phyloP scores from a whole-genome alignment of 2,888 invertebrate genomes.

The Cynaeus angustus region DNA sequence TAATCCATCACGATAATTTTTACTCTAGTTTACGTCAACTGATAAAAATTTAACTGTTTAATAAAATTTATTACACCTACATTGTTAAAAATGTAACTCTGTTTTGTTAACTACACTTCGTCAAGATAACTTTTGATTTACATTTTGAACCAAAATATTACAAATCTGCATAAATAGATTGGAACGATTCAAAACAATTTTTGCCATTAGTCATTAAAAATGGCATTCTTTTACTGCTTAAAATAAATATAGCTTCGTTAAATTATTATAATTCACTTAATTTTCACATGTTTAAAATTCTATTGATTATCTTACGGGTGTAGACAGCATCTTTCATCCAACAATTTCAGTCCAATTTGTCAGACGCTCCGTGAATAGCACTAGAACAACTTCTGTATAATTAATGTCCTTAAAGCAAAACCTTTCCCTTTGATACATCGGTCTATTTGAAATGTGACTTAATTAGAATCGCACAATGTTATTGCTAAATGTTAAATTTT shows the following conservation, averaged over 20 bases:
- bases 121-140: no score
- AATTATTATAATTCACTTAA: not conserved
- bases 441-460: constrained; percentile 45
- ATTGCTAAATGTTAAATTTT: constrained; percentile 44
- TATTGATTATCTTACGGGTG: constrained; percentile 40
- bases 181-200: no score
- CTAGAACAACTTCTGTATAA: constrained; percentile 48
- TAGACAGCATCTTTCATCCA: constrained; percentile 44
- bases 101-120: no score
- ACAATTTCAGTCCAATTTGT: constrained; percentile 40
- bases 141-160: no score
- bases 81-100: no score
- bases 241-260: not conserved
- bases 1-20: no score
- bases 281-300: not conserved
- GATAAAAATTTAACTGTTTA: no score
- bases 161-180: no score
- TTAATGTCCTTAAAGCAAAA: constrained; percentile 49
- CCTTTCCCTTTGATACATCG: constrained; percentile 47
- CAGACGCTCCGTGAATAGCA: constrained; percentile 42
- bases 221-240: no score
- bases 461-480: constrained; percentile 46
- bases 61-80: no score
- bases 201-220: no score
- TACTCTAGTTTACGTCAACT: no score